Base-by-base conservation (phyloP, 2,888 invertebrate species). In the Chesias legatella region DNA sequence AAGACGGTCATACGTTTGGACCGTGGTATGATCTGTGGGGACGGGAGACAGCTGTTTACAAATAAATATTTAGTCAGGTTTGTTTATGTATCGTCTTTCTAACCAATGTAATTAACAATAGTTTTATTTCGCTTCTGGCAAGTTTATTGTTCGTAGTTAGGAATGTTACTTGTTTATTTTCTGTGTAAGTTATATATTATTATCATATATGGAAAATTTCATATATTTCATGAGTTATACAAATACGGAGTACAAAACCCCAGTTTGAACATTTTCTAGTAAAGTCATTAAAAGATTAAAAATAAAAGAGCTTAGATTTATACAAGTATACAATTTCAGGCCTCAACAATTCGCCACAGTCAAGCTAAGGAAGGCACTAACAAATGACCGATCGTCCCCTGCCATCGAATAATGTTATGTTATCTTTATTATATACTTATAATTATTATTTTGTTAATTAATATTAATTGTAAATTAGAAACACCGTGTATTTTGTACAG, bases 21-120 rank as follows among this genome's bases (percentile, higher is more conserved):
- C 95, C 95, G 0, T 95, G 95, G 95, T 95, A 95, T 67, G 95
- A 96, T 79, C 89, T 95, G 48, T 96, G 95, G 95, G 95, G 93
- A 20, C 89, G 92, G 41, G 94, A 94, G 75, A 89, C 92, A 26
- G 92, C 92, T 20, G 91, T 92, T 59, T 89, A 89, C 71, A 90
- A 90, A 64, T 91, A 89, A 64, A 50, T 45, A 42, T 51, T 48
- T 41, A 50, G 45, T 45, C 40, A 70, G 71, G 72, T 74, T 65
- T 68, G 72, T 70, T 64, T 58, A 50, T 47, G 46, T 58, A 54
- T 58, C 51, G 41, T 50, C 13, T 17, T 5, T 17, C 2, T 17
- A 17, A 17, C 13, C 13, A 17, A 17, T 27, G 27, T 33, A 42
- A 44, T 42, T 34, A 33, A 39, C 33, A 21, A 6, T 27, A 25